Evolutionary conservation across 2,797 vertebrate genomes (phyloP).

Genomic region (Amniataba percoides): DNA sequence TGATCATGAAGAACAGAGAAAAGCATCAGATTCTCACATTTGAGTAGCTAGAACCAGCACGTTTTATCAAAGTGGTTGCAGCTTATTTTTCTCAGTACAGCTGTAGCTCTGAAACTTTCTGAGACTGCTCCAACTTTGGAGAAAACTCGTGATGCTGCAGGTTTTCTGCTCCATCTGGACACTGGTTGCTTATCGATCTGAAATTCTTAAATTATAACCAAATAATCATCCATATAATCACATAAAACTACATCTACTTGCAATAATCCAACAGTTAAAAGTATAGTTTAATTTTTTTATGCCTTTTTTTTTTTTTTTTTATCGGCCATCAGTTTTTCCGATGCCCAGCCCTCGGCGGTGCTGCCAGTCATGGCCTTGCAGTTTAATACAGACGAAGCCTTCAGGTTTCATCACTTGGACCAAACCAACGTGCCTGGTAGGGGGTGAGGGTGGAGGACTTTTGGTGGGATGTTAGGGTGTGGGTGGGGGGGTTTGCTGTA

Average conservation of each 20-base stretch:
- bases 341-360: conserved; percentile 16
- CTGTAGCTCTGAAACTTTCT: not conserved
- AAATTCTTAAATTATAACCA: not conserved
- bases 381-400: conserved; percentile 44
- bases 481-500: not conserved
- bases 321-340: not conserved
- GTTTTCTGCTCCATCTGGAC: not conserved
- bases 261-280: not conserved
- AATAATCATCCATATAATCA: not conserved
- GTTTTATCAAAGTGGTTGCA: not conserved
- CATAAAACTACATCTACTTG: not conserved
- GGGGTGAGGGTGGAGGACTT: conserved; percentile 4
- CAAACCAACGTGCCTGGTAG: conserved; percentile 82
- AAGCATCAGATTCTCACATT: not conserved
- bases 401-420: conserved; percentile 69
- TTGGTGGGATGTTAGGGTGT: not conserved
- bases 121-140: not conserved
- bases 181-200: not conserved
- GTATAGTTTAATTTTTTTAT: not conserved
- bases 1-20: not conserved
- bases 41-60: not conserved
- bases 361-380: conserved; percentile 7
- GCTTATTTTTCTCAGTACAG: too few species aligned
- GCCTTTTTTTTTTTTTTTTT: conserved; percentile 9
- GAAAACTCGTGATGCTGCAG: not conserved